These are phyloP conservation scores for Lepidurus packardi DNA, from an alignment of 1,140 invertebrate species.

Conservation along the genomic window DNA sequence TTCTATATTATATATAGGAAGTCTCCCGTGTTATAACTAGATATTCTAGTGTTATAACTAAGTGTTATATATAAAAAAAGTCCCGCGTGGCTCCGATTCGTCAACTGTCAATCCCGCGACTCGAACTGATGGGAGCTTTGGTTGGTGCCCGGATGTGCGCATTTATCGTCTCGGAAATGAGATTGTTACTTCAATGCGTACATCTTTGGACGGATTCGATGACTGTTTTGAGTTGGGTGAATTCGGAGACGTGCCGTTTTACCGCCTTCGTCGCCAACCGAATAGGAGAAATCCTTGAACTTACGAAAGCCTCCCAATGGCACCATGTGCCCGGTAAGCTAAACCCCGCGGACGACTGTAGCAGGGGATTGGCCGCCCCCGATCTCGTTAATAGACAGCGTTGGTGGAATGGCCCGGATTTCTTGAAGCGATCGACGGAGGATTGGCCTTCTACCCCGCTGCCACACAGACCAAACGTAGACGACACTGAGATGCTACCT, in stretches of 20 bases:
- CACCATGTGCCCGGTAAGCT: constrained; percentile 42
- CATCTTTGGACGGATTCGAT: constrained; percentile 36
- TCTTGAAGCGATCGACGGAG: neutral
- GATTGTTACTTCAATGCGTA: constrained; percentile 20
- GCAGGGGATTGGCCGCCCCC: constrained; percentile 40
- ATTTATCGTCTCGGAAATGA: constrained; percentile 24
- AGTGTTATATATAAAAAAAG: too few species aligned
- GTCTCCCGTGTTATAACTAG: too few species aligned
- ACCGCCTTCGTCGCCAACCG: constrained; percentile 40
- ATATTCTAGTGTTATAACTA: too few species aligned
- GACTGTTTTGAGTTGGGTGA: constrained; percentile 31
- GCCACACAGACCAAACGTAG: neutral
- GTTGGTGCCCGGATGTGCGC: constrained; percentile 41
- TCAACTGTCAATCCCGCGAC: constrained; percentile 45
- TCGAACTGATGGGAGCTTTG: constrained; percentile 48
- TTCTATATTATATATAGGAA: too few species aligned
- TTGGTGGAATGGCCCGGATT: constrained; percentile 22
- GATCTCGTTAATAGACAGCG: neutral
- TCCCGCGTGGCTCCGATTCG: constrained; percentile 47
- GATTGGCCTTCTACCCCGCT: neutral
- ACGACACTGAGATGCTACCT: neutral
- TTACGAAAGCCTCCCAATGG: constrained; percentile 41
- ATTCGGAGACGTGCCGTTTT: constrained; percentile 24
- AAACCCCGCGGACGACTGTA: constrained; percentile 47
- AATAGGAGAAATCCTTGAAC: constrained; percentile 43